These are phyloP conservation scores for Lytechinus variegatus DNA, from an alignment of 35 echinoderm and acorn worm species.

Conservation along the genomic window DNA sequence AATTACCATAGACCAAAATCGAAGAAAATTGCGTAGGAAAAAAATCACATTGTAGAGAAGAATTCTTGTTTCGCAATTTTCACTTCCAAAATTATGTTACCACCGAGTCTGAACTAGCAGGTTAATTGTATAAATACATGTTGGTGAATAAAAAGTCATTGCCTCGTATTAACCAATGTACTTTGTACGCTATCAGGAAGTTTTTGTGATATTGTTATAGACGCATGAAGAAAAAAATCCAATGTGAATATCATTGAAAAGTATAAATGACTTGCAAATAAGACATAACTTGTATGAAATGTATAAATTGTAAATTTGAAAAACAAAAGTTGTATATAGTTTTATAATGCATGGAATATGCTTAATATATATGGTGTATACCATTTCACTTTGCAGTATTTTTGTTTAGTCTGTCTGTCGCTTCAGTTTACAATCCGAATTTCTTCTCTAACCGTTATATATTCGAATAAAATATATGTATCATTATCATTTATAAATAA, in stretches of 20 bases:
- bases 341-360: neutral
- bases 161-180: neutral
- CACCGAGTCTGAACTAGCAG: neutral
- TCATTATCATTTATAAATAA: too few relatives aligned
- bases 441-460: neutral
- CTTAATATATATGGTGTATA: neutral
- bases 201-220: neutral
- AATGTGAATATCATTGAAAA: neutral
- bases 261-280: neutral
- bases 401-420: neutral
- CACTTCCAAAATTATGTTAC: neutral
- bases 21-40: too few relatives aligned
- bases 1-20: too few relatives aligned
- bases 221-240: neutral
- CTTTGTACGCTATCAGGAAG: neutral
- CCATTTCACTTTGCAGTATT: neutral
- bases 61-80: too few relatives aligned
- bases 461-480: neutral
- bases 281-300: neutral
- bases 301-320: neutral
- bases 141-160: neutral
- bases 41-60: too few relatives aligned
- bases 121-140: neutral
- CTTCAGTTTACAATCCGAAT: neutral
- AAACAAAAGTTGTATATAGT: conserved; percentile 24